Evolutionary conservation across 2,113 vertebrate species (phyloP).

Genomic region (Lamprotornis superbus): DNA sequence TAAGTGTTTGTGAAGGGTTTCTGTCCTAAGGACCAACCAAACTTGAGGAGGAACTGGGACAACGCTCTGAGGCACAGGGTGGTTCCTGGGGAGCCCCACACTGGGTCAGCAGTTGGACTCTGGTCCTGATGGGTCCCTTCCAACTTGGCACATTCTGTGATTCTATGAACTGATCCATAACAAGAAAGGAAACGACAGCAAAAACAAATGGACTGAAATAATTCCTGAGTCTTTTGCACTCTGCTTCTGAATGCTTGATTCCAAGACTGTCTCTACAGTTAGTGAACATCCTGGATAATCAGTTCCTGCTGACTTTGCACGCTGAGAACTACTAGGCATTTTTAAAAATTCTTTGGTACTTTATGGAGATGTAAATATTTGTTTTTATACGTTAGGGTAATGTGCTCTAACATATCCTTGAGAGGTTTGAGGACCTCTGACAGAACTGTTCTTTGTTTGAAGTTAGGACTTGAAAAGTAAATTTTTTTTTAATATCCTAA

Average conservation of each 20-base stretch:
- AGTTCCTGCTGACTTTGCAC: conserved; percentile 81
- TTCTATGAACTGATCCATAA: background rate
- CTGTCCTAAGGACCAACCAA: conserved; percentile 32
- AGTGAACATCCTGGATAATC: conserved; percentile 72
- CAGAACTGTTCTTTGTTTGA: conserved; percentile 38
- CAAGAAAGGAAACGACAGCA: background rate
- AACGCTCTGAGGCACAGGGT: background rate
- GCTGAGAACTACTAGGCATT: conserved; percentile 72
- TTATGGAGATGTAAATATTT: conserved; percentile 76
- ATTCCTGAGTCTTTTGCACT: conserved; percentile 61
- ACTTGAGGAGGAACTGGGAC: background rate
- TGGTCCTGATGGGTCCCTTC: background rate
- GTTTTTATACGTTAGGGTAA: conserved; percentile 65
- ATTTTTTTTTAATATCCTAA: conserved; percentile 39
- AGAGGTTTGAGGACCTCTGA: conserved; percentile 15
- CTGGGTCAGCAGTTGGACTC: background rate
- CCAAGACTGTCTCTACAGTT: conserved; percentile 50
- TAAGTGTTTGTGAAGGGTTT: conserved; percentile 56
- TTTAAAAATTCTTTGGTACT: conserved; percentile 74
- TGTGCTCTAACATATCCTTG: conserved; percentile 42
- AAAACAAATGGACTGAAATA: conserved; percentile 25
- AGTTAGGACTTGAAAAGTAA: conserved; percentile 32
- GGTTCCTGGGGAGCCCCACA: background rate
- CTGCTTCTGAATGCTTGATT: conserved; percentile 71
- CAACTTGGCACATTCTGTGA: background rate